Percentiles rank a stretch among this genome's conserved stretches.
phyloP scores from a whole-genome alignment of 2,888 invertebrate genomes.

The Linnaemya vulpina region DNA sequence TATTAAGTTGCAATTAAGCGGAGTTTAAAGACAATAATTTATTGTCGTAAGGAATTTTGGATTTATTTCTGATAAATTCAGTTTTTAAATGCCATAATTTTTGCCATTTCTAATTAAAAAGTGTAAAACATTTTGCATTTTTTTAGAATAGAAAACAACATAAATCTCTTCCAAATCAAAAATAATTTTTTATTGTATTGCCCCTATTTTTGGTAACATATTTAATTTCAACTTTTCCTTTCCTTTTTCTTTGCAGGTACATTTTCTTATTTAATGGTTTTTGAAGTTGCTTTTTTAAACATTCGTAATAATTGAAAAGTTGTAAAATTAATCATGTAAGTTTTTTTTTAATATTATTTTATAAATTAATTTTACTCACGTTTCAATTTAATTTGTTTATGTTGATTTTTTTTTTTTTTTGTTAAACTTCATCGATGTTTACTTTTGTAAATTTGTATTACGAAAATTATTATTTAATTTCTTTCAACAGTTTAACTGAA shows the following conservation, averaged over 20 bases:
- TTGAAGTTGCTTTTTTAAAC: neutral
- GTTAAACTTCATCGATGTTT: conserved; percentile 7
- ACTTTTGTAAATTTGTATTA: neutral
- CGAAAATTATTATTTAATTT: conserved; percentile 53
- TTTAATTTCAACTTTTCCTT: conserved; percentile 5
- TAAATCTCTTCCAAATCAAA: too few species aligned
- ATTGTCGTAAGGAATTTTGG: too few species aligned
- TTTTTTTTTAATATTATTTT: conserved; percentile 13
- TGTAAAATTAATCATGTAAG: conserved; percentile 43
- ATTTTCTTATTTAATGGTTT: neutral
- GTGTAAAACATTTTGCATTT: too few species aligned
- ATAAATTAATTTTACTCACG: conserved; percentile 47
- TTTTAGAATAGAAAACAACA: too few species aligned
- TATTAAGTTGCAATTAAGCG: too few species aligned
- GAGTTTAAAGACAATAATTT: too few species aligned
- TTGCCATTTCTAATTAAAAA: too few species aligned
- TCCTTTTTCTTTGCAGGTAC: conserved; percentile 40
- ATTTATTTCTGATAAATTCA: too few species aligned
- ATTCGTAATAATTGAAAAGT: neutral
- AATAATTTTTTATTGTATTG: neutral
- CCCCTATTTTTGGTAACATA: neutral
- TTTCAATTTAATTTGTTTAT: conserved; percentile 49
- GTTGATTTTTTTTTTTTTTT: conserved; percentile 12
- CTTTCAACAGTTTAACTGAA: neutral
- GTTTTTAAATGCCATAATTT: too few species aligned